Evolutionary conservation across 2,888 invertebrate genomes (phyloP).

Genomic region (Oegoconia quadripuncta): DNA sequence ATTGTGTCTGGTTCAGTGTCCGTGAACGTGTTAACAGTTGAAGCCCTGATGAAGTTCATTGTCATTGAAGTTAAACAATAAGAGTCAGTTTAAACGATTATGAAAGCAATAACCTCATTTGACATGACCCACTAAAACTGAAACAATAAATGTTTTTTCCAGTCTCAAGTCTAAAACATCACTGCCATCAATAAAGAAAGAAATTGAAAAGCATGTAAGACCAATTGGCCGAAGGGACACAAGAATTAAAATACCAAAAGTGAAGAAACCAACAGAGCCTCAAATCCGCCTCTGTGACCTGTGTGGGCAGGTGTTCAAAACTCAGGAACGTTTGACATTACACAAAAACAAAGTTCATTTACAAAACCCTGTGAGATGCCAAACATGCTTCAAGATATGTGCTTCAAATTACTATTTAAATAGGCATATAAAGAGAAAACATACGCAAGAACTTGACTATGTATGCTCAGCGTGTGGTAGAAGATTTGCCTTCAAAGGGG

Average conservation of each 20-base stretch:
- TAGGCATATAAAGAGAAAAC: slow-evolving; percentile 56
- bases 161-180: not conserved
- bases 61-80: too few relatives aligned
- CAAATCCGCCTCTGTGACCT: slow-evolving; percentile 49
- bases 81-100: too few relatives aligned
- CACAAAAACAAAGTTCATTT: slow-evolving; percentile 52
- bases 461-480: slow-evolving; percentile 57
- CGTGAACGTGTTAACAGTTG: too few relatives aligned
- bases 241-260: not conserved
- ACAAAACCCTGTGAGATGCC: slow-evolving; percentile 46
- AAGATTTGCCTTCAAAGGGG: slow-evolving; percentile 54
- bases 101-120: too few relatives aligned
- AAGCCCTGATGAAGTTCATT: too few relatives aligned
- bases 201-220: not conserved
- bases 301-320: slow-evolving; percentile 55
- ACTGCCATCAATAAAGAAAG: not conserved
- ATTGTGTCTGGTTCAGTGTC: too few relatives aligned
- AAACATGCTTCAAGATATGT: slow-evolving; percentile 49
- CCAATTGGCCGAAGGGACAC: not conserved
- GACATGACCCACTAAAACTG: too few relatives aligned
- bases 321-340: slow-evolving; percentile 37
- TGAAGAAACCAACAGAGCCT: not conserved
- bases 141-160: too few relatives aligned
- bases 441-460: slow-evolving; percentile 44
- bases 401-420: slow-evolving; percentile 48